Conservation (phyloP, 2,113 vertebrate genomes). For the Amia ocellicauda region DNA sequence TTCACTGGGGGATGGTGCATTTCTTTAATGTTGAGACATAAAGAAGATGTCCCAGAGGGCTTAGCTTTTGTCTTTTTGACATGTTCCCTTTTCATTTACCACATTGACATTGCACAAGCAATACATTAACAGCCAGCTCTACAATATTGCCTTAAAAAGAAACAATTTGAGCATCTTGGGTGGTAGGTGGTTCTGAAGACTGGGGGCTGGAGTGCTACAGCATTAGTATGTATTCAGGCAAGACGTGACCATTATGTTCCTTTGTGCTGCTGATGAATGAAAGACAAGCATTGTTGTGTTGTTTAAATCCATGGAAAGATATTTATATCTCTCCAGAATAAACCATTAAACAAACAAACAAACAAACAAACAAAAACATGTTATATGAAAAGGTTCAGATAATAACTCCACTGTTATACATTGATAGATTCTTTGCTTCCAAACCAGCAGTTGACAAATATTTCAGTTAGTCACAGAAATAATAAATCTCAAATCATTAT, state of each 20-base stretch:
- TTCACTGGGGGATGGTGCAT: slow-evolving; percentile 7
- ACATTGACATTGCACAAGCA: not conserved
- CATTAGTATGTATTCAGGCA: not conserved
- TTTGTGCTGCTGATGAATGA: not conserved
- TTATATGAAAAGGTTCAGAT: not conserved
- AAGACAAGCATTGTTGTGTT: not conserved
- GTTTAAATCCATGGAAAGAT: not conserved
- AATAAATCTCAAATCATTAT: not conserved
- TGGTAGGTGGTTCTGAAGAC: not conserved
- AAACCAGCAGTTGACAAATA: not conserved
- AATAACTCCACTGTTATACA: too few species aligned
- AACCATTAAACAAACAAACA: not conserved
- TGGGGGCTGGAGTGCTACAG: too few species aligned
- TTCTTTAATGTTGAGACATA: slow-evolving; percentile 10
- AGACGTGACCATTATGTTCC: not conserved
- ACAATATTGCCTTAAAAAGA: not conserved
- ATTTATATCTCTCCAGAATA: not conserved
- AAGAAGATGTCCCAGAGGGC: not conserved
- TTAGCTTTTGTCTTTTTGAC: slow-evolving; percentile 14
- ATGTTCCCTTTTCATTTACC: slow-evolving; percentile 31
- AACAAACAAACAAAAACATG: not conserved
- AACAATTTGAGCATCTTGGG: not conserved
- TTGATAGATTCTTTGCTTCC: not conserved
- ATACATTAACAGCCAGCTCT: not conserved
- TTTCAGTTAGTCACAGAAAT: not conserved